Percentiles rank a stretch among this genome's conserved stretches.
Evolutionary conservation across 2,113 vertebrate genomes (phyloP).

Genomic region (Aythya baeri): DNA sequence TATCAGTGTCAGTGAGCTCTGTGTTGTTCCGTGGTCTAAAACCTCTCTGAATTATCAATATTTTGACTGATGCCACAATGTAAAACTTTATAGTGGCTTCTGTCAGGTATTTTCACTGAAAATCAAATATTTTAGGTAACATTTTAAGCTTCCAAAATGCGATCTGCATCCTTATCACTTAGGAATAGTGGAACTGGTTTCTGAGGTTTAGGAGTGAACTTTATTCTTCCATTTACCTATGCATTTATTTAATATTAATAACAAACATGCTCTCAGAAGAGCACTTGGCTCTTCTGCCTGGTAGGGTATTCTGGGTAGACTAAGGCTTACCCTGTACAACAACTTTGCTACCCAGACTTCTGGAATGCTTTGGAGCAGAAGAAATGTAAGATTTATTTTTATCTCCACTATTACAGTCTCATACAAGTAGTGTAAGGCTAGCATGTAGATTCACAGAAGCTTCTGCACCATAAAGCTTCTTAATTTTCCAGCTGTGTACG

Average conservation of each 20-base stretch:
- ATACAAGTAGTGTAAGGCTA: no score
- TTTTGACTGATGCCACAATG: not conserved
- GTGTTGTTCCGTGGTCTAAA: not conserved
- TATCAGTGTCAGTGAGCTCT: not conserved
- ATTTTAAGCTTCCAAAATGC: not conserved
- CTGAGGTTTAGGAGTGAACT: fast-evolving
- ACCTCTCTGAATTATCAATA: not conserved
- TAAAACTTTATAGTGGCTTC: not conserved
- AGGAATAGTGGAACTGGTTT: not conserved
- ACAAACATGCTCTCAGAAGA: not conserved
- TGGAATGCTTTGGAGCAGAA: fast-evolving
- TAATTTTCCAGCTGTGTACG: not conserved
- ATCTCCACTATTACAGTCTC: not conserved
- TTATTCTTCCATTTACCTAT: not conserved
- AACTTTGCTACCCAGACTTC: not conserved
- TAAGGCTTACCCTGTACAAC: not conserved
- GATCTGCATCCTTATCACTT: not conserved
- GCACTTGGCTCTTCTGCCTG: not conserved
- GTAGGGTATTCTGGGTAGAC: not conserved
- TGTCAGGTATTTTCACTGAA: not conserved
- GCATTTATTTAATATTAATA: not conserved
- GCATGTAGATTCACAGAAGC: not conserved
- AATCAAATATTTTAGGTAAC: not conserved
- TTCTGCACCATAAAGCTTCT: not conserved
- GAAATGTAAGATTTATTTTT: not conserved